phyloP scores from a whole-genome alignment of 2,797 vertebrate genomes.

The Spatula versicolor region DNA sequence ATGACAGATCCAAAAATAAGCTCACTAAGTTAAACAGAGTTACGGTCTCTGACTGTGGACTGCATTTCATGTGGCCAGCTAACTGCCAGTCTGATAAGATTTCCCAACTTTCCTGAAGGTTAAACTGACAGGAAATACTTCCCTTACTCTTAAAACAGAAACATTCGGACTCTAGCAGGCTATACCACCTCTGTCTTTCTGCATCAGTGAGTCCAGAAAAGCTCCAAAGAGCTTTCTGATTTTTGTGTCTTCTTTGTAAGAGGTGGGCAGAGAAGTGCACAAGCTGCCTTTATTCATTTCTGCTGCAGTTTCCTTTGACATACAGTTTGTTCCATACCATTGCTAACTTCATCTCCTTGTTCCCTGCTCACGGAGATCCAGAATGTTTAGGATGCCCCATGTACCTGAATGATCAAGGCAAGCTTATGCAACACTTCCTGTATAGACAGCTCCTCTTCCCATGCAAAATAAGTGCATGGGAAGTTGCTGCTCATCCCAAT shows the following conservation, averaged over 20 bases:
- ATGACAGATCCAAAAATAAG: not conserved
- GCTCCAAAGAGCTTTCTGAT: not conserved
- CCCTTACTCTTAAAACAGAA: not conserved
- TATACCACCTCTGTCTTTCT: not conserved
- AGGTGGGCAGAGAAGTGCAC: not conserved
- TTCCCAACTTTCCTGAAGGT: not conserved
- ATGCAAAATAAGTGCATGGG: fast-evolving
- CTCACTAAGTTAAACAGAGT: not conserved
- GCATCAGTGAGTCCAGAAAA: not conserved
- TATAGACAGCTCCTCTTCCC: not conserved
- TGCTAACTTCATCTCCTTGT: not conserved
- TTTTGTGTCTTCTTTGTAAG: not conserved
- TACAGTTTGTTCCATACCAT: not conserved
- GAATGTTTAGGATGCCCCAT: not conserved
- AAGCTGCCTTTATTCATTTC: not conserved
- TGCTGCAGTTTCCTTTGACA: not conserved
- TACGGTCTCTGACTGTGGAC: not conserved
- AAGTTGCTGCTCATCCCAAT: not conserved
- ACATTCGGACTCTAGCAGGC: not conserved
- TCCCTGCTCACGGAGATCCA: not conserved
- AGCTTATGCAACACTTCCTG: not conserved
- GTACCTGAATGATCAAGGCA: not conserved
- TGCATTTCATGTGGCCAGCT: not conserved
- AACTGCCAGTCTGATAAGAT: not conserved
- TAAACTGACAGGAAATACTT: not conserved